A percentile compares a stretch with the other conserved stretches of the same genome.
Evolutionary conservation across 2,888 invertebrate species (phyloP).

Genomic region (Mesoligia furuncula): DNA sequence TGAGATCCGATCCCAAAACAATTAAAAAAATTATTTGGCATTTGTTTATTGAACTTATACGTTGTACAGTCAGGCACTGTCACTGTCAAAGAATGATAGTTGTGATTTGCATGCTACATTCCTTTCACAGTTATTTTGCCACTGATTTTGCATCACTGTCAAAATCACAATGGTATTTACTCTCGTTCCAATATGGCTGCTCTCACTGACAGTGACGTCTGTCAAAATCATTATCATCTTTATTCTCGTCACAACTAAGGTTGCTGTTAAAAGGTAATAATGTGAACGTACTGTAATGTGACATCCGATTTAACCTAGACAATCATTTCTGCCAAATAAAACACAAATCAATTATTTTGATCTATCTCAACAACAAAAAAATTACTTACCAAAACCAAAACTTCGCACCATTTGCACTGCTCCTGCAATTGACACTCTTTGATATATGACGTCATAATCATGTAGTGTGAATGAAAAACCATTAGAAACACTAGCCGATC

Average conservation of each 20-base stretch:
- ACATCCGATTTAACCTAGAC: neutral
- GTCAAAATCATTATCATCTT: too few relatives aligned
- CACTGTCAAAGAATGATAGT: neutral
- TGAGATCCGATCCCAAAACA: neutral
- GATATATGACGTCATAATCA: constrained; percentile 54
- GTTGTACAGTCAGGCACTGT: neutral
- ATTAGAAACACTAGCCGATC: constrained; percentile 55
- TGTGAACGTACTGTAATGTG: too few relatives aligned
- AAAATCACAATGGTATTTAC: too few relatives aligned
- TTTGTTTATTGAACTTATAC: neutral
- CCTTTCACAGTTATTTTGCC: too few relatives aligned
- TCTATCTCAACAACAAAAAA: constrained; percentile 4
- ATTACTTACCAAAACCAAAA: constrained; percentile 4
- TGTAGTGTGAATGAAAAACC: constrained; percentile 58
- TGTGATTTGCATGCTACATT: neutral
- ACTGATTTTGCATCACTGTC: too few relatives aligned
- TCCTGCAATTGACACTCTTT: constrained; percentile 60
- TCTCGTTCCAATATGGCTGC: too few relatives aligned
- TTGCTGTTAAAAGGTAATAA: too few relatives aligned
- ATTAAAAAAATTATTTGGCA: neutral
- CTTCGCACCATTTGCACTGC: constrained; percentile 24
- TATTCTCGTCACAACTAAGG: too few relatives aligned
- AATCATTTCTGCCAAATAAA: neutral
- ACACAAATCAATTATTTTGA: neutral
- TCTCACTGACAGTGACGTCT: too few relatives aligned